A percentile compares a stretch with the other conserved stretches of the same genome.
phyloP scores from a whole-genome alignment of 2,113 vertebrate genomes.

The Spea multiplicata region DNA sequence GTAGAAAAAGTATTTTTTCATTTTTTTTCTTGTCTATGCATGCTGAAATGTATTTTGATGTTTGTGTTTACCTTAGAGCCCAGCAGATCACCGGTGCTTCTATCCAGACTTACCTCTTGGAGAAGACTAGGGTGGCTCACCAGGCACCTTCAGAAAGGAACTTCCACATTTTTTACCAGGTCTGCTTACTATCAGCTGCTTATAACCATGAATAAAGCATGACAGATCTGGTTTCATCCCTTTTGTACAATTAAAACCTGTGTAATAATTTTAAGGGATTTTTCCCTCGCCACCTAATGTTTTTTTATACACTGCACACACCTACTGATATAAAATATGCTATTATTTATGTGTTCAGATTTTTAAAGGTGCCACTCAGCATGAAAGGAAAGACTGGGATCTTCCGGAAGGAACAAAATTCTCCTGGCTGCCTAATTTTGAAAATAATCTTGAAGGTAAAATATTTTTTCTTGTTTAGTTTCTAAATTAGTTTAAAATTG shows the following conservation, averaged over 20 bases:
- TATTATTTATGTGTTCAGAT: constrained; percentile 67
- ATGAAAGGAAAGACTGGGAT: constrained; percentile 83
- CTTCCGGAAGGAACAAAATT: constrained; percentile 71
- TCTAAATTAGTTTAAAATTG: too few species aligned
- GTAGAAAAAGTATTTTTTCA: not conserved
- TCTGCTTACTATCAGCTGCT: constrained; percentile 49
- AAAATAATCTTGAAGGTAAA: constrained; percentile 81
- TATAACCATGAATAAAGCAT: too few species aligned
- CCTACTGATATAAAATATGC: too few species aligned
- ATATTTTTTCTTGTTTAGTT: too few species aligned
- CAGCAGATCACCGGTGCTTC: constrained; percentile 87
- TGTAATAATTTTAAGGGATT: too few species aligned
- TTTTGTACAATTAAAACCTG: too few species aligned
- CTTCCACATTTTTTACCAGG: constrained; percentile 98
- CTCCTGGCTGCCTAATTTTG: constrained; percentile 86
- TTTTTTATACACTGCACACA: too few species aligned
- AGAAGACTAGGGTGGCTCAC: constrained; percentile 88
- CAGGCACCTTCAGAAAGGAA: constrained; percentile 87
- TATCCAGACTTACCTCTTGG: constrained; percentile 90
- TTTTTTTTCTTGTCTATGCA: constrained; percentile 16
- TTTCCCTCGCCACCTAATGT: too few species aligned
- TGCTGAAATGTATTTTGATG: too few species aligned
- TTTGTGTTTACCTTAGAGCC: constrained; percentile 61
- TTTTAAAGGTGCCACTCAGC: constrained; percentile 78
- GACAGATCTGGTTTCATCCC: too few species aligned